Base-by-base conservation (phyloP, 2,888 invertebrate genomes). In the Chloromyia formosa region DNA sequence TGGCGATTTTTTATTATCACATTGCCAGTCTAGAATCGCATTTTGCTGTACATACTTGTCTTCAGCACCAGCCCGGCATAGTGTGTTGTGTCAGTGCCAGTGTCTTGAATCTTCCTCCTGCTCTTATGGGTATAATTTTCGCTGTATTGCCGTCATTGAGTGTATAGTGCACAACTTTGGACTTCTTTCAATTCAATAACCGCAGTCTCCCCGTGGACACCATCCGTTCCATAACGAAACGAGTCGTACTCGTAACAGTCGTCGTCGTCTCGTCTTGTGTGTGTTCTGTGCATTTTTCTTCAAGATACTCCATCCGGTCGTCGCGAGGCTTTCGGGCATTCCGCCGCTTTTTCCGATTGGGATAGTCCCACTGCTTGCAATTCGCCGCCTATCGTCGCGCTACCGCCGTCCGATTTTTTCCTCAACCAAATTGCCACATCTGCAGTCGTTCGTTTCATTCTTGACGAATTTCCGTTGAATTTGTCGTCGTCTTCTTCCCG, bases 191-290 rank as follows among this genome's bases (percentile, higher is more conserved):
- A 35, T 35, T 54, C n/a, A 23, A 27, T 35, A 14, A 27, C 61
- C n/a, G 54, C 69, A 54, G 69, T 69, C 35, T 56, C 56, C 71
- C 56, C 56, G 23, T 71, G 71, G 35, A 58, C 71, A 49, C 66
- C 66, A 66, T 66, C 49, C 45, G 49, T n/a, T 42, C 20, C 9
- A 9, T 64, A 64, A 27, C 45, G 40, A 9, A 45, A 1, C 62
- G 62, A 10, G 27, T 23, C 60, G 14, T 14, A 10, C 3, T 14
- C 61, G 62, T 64, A 16, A 18, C 42, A 7, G 2, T 14, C 61
- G 62, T 64, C 12, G n/a, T 16, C 18, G 16, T 40, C 16, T 64
- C 18, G 40, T 18, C 62, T 64, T 64, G 62, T 16, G n/a, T 27
- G 71, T 71, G 35, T 23, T 69, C 54, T 42, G 66, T 49, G 27